Conservation (phyloP, 2,797 vertebrate genomes). For the Oreonectes daqikongensis region DNA sequence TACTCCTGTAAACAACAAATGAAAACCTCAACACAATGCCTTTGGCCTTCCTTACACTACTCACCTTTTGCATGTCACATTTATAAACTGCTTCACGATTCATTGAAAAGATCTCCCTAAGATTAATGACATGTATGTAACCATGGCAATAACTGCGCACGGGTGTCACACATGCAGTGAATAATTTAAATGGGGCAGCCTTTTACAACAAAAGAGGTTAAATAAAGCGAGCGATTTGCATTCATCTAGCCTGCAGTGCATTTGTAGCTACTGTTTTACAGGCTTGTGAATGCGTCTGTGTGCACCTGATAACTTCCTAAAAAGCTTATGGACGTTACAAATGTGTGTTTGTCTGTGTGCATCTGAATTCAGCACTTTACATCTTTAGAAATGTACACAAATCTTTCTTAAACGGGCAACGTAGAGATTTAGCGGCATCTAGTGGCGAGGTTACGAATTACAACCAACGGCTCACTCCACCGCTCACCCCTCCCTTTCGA, state of each 20-base stretch:
- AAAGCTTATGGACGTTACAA: too few relatives aligned
- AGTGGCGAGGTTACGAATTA: too few relatives aligned
- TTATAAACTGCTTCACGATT: not conserved
- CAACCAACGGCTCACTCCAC: too few relatives aligned
- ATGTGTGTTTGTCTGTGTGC: too few relatives aligned
- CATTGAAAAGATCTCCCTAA: slow-evolving; percentile 30
- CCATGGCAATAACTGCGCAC: not conserved
- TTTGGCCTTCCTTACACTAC: too few relatives aligned
- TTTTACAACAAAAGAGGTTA: not conserved
- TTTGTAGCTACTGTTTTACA: slow-evolving; percentile 47
- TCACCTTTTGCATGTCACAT: too few relatives aligned
- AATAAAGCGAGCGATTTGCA: slow-evolving; percentile 15
- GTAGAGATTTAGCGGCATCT: too few relatives aligned
- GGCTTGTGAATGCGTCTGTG: slow-evolving; percentile 57
- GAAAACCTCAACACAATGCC: not conserved
- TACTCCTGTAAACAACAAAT: slow-evolving; percentile 73
- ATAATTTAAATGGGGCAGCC: not conserved
- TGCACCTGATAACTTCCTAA: slow-evolving; percentile 51
- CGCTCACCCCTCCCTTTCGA: too few relatives aligned
- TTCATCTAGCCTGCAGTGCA: slow-evolving; percentile 13
- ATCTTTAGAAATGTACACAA: too few relatives aligned
- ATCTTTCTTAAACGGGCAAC: too few relatives aligned
- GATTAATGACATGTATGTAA: slow-evolving; percentile 10
- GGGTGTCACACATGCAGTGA: not conserved
- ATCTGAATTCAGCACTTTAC: too few relatives aligned